phyloP scores from a whole-genome alignment of 2,797 vertebrate species.

The Manis crassicaudata region DNA sequence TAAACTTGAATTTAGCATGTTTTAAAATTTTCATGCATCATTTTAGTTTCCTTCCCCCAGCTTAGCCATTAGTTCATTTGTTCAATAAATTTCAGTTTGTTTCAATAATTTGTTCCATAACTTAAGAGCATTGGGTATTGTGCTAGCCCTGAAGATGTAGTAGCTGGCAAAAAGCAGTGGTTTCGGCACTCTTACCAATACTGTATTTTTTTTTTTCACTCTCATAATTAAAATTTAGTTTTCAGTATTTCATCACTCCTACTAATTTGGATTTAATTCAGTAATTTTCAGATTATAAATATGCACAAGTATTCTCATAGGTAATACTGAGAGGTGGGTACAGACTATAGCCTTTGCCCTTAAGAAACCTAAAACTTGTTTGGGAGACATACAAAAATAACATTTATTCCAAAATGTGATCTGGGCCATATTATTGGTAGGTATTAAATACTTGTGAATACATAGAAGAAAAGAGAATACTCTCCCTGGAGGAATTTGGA shows the following conservation, averaged over 20 bases:
- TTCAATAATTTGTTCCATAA: no score
- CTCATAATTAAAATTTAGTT: not conserved
- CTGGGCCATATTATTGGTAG: not conserved
- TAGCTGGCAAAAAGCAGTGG: not conserved
- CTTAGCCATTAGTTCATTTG: not conserved
- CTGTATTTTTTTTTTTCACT: constrained; percentile 10
- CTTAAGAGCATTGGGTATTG: not conserved
- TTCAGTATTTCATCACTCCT: not conserved
- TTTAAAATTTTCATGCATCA: not conserved
- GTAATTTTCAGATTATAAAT: not conserved
- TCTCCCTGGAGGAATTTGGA: not conserved
- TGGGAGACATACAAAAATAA: not conserved
- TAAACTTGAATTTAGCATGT: not conserved
- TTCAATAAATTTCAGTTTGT: not conserved
- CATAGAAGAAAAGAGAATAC: not conserved
- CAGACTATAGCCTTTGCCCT: not conserved
- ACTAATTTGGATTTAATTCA: constrained; percentile 27
- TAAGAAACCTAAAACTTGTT: constrained; percentile 32
- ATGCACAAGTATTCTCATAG: not conserved
- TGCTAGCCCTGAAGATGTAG: not conserved
- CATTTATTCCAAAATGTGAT: not conserved
- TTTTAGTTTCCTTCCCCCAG: not conserved
- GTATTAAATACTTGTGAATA: not conserved
- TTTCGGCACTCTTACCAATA: not conserved
- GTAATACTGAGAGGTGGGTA: not conserved